These are phyloP conservation scores for Alsophila aescularia DNA, from an alignment of 2,888 invertebrate species.

Conservation along the genomic window DNA sequence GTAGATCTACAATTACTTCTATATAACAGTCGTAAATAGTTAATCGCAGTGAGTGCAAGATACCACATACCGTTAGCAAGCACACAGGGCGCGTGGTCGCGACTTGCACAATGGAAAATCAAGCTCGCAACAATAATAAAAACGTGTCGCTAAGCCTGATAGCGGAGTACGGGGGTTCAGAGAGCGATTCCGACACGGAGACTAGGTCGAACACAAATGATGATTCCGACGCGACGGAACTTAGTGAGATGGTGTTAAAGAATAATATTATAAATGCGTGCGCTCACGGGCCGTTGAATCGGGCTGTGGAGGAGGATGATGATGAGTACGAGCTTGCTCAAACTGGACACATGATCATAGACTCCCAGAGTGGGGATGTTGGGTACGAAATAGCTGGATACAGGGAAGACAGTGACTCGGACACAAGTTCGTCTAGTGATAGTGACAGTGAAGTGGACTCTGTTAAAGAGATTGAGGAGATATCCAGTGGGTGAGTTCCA, in stretches of 20 bases:
- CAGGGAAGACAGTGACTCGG: slow-evolving; percentile 67
- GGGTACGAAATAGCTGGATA: slow-evolving; percentile 79
- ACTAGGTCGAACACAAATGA: slow-evolving; percentile 56
- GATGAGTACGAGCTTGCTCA: slow-evolving; percentile 58
- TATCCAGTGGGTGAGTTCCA: slow-evolving; percentile 70
- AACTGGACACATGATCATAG: slow-evolving; percentile 76
- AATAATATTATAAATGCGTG: slow-evolving; percentile 81
- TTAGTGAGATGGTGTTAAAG: slow-evolving; percentile 80
- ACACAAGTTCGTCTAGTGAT: slow-evolving; percentile 66
- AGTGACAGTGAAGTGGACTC: slow-evolving; percentile 77
- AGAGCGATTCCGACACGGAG: slow-evolving; percentile 75
- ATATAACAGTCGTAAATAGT: not conserved
- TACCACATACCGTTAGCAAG: slow-evolving; percentile 17
- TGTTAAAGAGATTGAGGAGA: slow-evolving; percentile 73
- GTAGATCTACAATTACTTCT: not conserved
- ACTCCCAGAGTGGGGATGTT: slow-evolving; percentile 71
- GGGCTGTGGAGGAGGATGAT: slow-evolving; percentile 39
- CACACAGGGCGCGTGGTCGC: slow-evolving; percentile 42
- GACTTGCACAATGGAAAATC: slow-evolving; percentile 72
- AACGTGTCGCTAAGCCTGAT: slow-evolving; percentile 78
- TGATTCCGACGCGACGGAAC: slow-evolving; percentile 69
- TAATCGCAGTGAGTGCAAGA: slow-evolving; percentile 1
- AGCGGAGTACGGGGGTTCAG: slow-evolving; percentile 75
- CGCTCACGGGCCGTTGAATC: slow-evolving; percentile 74
- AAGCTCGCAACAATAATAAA: slow-evolving; percentile 71